These are phyloP conservation scores for Doryteuthis pealeii DNA, from an alignment of 1,140 invertebrate species.

Conservation along the genomic window DNA sequence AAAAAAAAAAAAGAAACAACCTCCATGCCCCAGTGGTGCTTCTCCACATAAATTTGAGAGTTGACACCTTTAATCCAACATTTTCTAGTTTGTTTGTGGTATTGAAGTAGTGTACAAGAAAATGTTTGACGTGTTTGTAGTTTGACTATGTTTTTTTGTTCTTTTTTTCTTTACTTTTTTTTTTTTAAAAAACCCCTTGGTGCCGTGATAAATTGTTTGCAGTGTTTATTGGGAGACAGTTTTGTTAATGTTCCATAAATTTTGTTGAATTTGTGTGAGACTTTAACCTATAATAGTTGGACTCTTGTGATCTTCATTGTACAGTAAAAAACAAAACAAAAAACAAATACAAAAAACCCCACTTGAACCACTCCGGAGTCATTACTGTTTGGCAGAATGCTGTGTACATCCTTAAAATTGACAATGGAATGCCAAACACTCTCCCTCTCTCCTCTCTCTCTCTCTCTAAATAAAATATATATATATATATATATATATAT, in stretches of 20 bases:
- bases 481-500: too few species aligned
- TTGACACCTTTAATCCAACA: neutral
- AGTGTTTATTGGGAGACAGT: conserved; percentile 11
- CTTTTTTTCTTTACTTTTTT: neutral
- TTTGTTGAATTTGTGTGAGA: conserved; percentile 13
- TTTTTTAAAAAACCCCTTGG: neutral
- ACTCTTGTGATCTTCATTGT: conserved; percentile 5
- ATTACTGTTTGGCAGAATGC: too few species aligned
- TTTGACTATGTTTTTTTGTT: neutral
- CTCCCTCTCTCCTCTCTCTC: too few species aligned
- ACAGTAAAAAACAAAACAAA: neutral
- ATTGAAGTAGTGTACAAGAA: conserved; percentile 12
- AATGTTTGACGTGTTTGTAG: conserved; percentile 12
- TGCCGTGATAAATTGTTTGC: conserved; percentile 15
- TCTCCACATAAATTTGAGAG: neutral
- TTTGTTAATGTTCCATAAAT: neutral
- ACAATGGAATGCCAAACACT: too few species aligned
- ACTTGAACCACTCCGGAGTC: too few species aligned
- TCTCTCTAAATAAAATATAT: too few species aligned
- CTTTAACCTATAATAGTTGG: conserved; percentile 2
- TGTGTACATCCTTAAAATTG: too few species aligned
- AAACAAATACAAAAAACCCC: too few species aligned
- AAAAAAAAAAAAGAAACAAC: neutral
- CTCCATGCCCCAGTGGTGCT: conserved; percentile 13
- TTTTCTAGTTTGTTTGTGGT: conserved; percentile 13